Evolutionary conservation across 30 jellyfish, hydroid and myxozoan genomes (phyloP).

Genomic region (Hydra vulgaris): DNA sequence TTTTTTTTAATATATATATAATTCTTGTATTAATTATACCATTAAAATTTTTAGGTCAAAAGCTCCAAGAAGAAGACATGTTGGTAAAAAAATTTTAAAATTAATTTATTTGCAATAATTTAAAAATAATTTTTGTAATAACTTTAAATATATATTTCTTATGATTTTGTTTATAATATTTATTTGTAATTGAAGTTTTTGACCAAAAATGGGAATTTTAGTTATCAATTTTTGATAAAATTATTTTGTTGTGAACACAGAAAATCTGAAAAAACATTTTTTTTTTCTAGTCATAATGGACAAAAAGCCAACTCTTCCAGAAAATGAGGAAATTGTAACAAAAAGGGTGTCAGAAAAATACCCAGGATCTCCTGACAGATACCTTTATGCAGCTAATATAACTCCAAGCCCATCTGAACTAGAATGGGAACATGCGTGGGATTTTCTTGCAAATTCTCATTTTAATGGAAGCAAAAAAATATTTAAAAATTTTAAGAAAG

Average conservation of each 20-base stretch:
- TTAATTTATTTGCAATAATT: too few species aligned
- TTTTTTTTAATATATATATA: too few species aligned
- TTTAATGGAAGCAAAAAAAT: constrained; percentile 54
- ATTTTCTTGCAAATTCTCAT: constrained; percentile 70
- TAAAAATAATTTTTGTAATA: background rate
- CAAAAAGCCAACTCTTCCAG: constrained; percentile 87
- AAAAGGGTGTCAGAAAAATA: constrained; percentile 57
- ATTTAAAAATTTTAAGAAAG: background rate
- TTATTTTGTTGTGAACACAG: too few species aligned
- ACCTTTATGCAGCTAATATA: constrained; percentile 76
- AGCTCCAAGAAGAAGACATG: constrained; percentile 86
- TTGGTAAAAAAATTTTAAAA: constrained; percentile 28
- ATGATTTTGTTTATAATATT: too few species aligned
- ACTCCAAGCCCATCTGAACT: constrained; percentile 96
- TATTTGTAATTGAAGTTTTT: too few species aligned
- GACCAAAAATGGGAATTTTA: too few species aligned
- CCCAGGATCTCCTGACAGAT: constrained; percentile 90
- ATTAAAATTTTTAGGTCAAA: constrained; percentile 87
- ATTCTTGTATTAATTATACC: too few species aligned
- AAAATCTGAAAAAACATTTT: too few species aligned
- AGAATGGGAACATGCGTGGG: constrained; percentile 99
- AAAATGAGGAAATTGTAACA: constrained; percentile 69
- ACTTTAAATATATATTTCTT: background rate
- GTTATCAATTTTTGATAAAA: too few species aligned
- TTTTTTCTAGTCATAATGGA: constrained; percentile 62